Base-by-base conservation (phyloP, 2,888 invertebrate species). In the Cetonia aurata region DNA sequence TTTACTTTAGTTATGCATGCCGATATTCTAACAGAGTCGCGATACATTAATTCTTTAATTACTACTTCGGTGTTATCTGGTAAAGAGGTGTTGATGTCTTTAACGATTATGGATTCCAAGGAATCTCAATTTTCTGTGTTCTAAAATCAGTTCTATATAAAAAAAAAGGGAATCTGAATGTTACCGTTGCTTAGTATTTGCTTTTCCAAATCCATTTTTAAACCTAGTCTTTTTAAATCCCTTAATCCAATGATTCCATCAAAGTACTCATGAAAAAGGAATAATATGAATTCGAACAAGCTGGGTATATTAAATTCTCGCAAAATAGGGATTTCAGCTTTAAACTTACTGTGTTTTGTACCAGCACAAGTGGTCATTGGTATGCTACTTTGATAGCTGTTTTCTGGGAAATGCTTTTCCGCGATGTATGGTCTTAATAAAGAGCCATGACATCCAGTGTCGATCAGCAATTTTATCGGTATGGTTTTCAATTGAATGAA, bases 81-180 rank as follows among this genome's bases (percentile, higher is more conserved):
- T 13, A 65, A 31, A 8, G 62, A 19, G 2, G 62, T 62, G 9
- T 62, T 62, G 33, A 48, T 62, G 12, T 62, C 46, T 19, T 37
- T 50, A 17, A 19, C 33, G 13, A 53, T 31, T 3, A 50, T 31
- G 6, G 55, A 19, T 67, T 52, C 55, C 15, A 41, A 3, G 67
- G 52, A 52, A 55, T 67, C 53, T 67, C 67, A 6, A 67, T 46
- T 53, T 67, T 67, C 42, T 67, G 53, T 6, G 48, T 50, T 6
- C 41, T 13, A 13, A 65, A 65, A 41, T 56, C 17, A 9, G 57
- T 57, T 42, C 57, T 13, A 57, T 57, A 57, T 0, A 12, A 57
- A 19, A n/a, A n/a, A n/a, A n/a, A 57, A 57, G 13, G 57, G 57
- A 6, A 57, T 57, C 42, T 57, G 15, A 4, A 57, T 57, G 17